Conservation (phyloP, 2,888 invertebrate genomes). For the Linyphia triangularis region DNA sequence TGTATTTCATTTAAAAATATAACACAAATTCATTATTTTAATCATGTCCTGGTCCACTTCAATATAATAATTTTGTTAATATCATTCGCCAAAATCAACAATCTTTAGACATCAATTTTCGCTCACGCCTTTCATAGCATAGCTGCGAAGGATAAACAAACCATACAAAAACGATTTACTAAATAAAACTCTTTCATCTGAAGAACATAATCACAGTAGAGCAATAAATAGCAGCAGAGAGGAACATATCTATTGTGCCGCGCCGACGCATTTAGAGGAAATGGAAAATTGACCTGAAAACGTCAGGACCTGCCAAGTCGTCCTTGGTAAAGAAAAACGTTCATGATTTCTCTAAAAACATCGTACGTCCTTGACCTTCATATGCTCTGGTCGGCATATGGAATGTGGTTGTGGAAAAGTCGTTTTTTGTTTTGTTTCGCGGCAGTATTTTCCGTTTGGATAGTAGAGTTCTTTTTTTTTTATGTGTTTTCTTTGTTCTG, state of each 20-base stretch:
- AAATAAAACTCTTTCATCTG: no score
- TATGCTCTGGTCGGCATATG: slow-evolving; percentile 34
- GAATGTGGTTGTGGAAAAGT: slow-evolving; percentile 27
- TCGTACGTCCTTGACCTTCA: slow-evolving; percentile 50
- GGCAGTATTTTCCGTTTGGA: neutral
- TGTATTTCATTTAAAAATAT: no score
- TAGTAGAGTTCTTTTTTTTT: neutral
- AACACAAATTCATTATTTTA: no score
- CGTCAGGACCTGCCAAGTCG: slow-evolving; percentile 5
- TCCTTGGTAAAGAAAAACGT: slow-evolving; percentile 11
- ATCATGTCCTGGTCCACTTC: no score
- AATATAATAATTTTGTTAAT: no score
- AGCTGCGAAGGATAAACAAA: no score
- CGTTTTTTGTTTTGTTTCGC: neutral
- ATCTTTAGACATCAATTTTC: no score
- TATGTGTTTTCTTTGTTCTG: slow-evolving; percentile 4
- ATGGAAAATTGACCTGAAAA: slow-evolving; percentile 41
- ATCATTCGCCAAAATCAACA: no score
- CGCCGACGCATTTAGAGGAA: neutral
- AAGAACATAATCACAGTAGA: slow-evolving; percentile 11
- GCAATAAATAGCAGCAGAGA: slow-evolving; percentile 31
- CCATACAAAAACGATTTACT: no score
- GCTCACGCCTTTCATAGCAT: no score
- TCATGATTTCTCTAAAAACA: slow-evolving; percentile 11
- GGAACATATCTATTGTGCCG: slow-evolving; percentile 5